Base-by-base conservation (phyloP, 2,797 vertebrate species). In the Selene dorsalis region DNA sequence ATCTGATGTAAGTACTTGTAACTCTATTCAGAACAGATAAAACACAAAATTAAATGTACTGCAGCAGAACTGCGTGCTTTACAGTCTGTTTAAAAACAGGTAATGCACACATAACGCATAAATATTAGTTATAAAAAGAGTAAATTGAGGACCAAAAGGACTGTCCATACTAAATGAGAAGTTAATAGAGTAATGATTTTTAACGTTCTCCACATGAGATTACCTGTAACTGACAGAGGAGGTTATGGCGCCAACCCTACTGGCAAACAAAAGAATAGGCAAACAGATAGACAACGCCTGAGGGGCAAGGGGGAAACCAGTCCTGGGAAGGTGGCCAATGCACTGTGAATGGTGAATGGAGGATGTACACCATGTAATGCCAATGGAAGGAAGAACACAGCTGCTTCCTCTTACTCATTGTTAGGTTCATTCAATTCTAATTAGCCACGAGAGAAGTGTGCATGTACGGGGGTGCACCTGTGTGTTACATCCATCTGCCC, bases 251-350 rank as follows among this genome's bases (percentile, higher is more conserved):
- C 78, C 60, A 80, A 79, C 14, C 73, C 0, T 35, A 41, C 47
- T 67, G 11, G 61, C 81, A 63, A 86, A 87, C 48, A 84, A 77
- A 73, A 85, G 50, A 82, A 73, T 39, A 38, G 66, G 59, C 39
- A 71, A 83, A 85, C 7, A 12, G 32, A 81, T 39, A 75, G 61
- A 82, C 61, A 71, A 48, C n/a, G 68, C 69, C 62, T 48, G 65
- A 11, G 76, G 66, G 62, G 77, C 50, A 58, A 50, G 43, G 52
- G 52, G 70, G n/a, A 80, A 83, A 85, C 41, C 77, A 79, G 61
- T 28, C 22, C 86, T 82, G 83, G 90, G 85, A 89, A 60, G 47
- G 68, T 63, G 39, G 79, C 84, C 91, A 91, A 66, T 20, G 59
- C 22, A 43, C 69, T 55, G 70, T 80, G 84, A 89, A 83, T 75